A percentile compares a stretch with the other conserved stretches of the same genome.
These are phyloP conservation scores for Phataginus tetradactyla DNA, from an alignment of 2,797 vertebrate species.

Conservation along the genomic window DNA sequence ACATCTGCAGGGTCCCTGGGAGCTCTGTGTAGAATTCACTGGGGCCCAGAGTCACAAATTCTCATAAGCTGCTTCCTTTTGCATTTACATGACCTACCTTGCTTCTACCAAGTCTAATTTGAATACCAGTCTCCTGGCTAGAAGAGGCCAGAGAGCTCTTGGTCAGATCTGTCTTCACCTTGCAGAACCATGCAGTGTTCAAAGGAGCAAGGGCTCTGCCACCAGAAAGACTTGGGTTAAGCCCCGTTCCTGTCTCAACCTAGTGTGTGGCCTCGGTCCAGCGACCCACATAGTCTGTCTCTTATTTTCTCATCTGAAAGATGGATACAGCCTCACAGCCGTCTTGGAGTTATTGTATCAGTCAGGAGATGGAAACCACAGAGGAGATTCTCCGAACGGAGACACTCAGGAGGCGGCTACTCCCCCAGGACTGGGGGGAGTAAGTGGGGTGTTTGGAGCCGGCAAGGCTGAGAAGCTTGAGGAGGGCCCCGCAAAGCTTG, in stretches of 20 bases:
- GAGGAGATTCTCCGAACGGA: neutral
- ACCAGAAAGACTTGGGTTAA: neutral
- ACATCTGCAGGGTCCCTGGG: neutral
- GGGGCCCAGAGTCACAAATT: neutral
- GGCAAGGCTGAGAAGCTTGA: neutral
- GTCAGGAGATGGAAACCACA: neutral
- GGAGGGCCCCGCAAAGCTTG: neutral
- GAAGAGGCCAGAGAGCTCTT: neutral
- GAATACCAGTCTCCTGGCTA: neutral
- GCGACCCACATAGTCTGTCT: neutral
- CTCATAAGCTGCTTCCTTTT: neutral
- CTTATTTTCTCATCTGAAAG: neutral
- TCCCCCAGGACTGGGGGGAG: neutral
- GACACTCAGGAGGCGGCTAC: neutral
- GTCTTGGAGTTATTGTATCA: neutral
- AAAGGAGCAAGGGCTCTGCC: neutral
- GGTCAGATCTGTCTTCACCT: neutral
- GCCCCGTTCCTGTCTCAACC: neutral
- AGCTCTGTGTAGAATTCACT: neutral
- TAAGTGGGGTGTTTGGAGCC: neutral
- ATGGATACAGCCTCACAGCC: neutral
- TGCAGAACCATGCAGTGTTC: neutral
- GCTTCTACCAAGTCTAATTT: neutral
- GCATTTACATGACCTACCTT: neutral
- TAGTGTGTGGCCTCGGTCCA: neutral